A percentile compares a stretch with the other conserved stretches of the same genome.
These are phyloP conservation scores for Bovichtus variegatus DNA, from an alignment of 2,797 vertebrate genomes.

Conservation along the genomic window DNA sequence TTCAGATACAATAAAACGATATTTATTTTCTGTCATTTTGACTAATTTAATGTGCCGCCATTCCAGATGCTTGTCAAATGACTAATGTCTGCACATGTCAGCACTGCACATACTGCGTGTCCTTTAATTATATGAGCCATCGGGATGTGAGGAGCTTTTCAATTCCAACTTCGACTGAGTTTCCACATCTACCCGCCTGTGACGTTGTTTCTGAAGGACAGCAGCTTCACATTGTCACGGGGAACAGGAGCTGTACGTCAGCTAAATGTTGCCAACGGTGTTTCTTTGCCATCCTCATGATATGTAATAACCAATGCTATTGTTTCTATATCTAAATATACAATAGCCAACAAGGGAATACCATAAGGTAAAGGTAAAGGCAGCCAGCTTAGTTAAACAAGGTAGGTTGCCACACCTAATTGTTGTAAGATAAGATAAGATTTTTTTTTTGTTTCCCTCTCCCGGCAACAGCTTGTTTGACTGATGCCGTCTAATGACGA, in stretches of 20 bases:
- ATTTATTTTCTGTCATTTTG: neutral
- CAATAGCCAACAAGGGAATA: neutral
- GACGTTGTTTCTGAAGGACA: neutral
- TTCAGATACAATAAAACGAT: neutral
- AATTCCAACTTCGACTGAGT: neutral
- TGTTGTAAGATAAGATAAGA: neutral
- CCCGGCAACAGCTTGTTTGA: neutral
- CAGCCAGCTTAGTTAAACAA: neutral
- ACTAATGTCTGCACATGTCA: slow-evolving; percentile 8
- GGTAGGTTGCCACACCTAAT: neutral
- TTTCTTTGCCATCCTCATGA: neutral
- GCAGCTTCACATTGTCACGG: slow-evolving; percentile 14
- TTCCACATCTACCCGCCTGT: neutral
- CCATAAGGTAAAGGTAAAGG: neutral
- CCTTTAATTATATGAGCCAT: slow-evolving; percentile 10
- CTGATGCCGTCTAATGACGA: neutral
- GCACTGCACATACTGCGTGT: neutral
- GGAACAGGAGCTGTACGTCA: slow-evolving; percentile 27
- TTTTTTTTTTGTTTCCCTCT: slow-evolving; percentile 4
- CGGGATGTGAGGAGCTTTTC: slow-evolving; percentile 15
- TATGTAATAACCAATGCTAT: neutral
- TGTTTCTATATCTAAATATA: neutral
- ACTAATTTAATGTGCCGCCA: neutral
- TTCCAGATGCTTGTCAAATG: slow-evolving; percentile 1
- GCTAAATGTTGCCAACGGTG: neutral